These are phyloP conservation scores for Pipra filicauda DNA, from an alignment of 2,113 vertebrate genomes.

Conservation along the genomic window DNA sequence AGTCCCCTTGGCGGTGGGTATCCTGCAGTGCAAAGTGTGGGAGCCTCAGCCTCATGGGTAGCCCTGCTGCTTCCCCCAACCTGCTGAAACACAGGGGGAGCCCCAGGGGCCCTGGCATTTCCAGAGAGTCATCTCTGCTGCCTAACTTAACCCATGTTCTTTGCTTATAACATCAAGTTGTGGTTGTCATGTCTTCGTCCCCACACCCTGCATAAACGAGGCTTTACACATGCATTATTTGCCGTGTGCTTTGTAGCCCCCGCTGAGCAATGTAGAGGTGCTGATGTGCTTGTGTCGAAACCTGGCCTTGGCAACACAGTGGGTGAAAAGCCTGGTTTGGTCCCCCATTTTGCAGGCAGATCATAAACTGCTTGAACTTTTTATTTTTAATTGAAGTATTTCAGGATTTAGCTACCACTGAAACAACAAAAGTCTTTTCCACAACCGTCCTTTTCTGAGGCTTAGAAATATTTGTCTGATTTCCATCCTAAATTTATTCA, in stretches of 20 bases:
- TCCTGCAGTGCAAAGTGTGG: fast-evolving
- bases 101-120: neutral
- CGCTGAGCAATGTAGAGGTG: neutral
- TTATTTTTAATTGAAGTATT: neutral
- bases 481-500: constrained; percentile 33
- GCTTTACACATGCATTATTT: fast-evolving
- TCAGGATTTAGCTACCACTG: neutral
- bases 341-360: neutral
- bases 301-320: neutral
- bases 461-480: constrained; percentile 22
- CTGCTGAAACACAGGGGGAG: neutral
- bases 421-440: neutral
- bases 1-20: neutral
- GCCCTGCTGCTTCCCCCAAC: neutral
- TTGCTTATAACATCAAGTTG: neutral
- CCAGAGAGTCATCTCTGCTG: neutral
- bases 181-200: neutral
- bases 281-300: neutral
- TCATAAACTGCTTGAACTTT: neutral
- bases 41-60: fast-evolving
- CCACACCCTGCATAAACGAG: neutral
- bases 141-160: neutral
- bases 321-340: neutral
- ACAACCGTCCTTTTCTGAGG: neutral
- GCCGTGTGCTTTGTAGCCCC: neutral